Conservation (phyloP, 2,113 vertebrate species). For the Hylia prasina region DNA sequence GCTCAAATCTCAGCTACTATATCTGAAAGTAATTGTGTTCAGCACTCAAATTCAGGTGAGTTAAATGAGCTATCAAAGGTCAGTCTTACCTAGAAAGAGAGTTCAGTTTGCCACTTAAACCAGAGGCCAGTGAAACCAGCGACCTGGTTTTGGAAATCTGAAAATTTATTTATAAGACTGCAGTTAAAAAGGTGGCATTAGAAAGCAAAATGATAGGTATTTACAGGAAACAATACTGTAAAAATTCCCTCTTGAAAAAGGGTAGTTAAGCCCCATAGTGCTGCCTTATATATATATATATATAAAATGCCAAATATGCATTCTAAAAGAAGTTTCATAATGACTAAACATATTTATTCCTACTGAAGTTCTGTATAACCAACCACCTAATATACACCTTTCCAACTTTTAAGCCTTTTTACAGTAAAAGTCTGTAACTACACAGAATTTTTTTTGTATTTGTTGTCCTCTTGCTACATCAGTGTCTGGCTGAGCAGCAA, state of each 20-base stretch:
- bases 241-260: not conserved
- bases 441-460: not conserved
- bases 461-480: not conserved
- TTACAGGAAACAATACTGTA: not conserved
- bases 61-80: not conserved
- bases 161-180: not conserved
- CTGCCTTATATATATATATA: not conserved
- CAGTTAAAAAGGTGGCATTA: not conserved
- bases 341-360: not conserved
- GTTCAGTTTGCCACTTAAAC: conserved; percentile 1
- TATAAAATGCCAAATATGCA: not conserved
- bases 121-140: conserved; percentile 18
- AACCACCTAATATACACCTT: not conserved
- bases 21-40: not conserved
- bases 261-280: not conserved
- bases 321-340: not conserved
- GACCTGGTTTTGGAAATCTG: conserved; percentile 65
- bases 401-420: not conserved
- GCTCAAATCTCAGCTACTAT: not conserved
- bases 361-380: not conserved
- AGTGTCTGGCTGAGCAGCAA: not conserved
- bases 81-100: conserved; percentile 51
- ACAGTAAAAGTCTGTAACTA: not conserved
- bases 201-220: not conserved
- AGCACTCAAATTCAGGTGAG: not conserved